Evolutionary conservation across 2,888 invertebrate species (phyloP).

Genomic region (Drepanosiphum platanoidis): DNA sequence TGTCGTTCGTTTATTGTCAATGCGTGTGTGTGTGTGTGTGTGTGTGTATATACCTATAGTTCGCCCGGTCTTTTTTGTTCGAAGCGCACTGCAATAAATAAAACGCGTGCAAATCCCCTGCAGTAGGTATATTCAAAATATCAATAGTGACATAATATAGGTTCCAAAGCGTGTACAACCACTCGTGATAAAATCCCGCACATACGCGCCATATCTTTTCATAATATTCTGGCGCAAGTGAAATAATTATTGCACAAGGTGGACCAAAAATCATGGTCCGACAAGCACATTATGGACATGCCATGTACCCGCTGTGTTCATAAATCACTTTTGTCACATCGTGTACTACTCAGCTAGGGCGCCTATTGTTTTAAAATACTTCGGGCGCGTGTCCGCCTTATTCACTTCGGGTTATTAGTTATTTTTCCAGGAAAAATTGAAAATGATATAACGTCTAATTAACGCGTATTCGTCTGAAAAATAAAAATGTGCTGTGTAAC

Average conservation of each 20-base stretch:
- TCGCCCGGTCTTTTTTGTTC: neutral
- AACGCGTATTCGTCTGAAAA: slow-evolving; percentile 24
- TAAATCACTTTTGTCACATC: slow-evolving; percentile 59
- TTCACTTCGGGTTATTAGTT: slow-evolving; percentile 33
- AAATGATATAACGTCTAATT: slow-evolving; percentile 38
- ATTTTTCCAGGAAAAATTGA: slow-evolving; percentile 12
- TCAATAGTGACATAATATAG: neutral
- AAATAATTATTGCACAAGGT: slow-evolving; percentile 32
- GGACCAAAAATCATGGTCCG: slow-evolving; percentile 45
- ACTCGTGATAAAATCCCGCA: neutral
- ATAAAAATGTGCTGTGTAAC: slow-evolving; percentile 40
- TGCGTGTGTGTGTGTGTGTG: no score
- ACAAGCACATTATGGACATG: slow-evolving; percentile 58
- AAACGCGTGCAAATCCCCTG: neutral
- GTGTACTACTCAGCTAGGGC: slow-evolving; percentile 14
- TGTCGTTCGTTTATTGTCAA: no score
- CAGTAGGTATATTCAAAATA: neutral
- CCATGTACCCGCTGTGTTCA: slow-evolving; percentile 33
- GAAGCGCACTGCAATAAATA: neutral
- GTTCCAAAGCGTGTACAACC: neutral
- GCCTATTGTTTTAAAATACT: slow-evolving; percentile 53
- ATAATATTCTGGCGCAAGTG: neutral
- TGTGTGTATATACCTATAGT: no score
- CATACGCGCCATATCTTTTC: slow-evolving; percentile 4
- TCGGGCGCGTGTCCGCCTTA: neutral